Conservation (phyloP, 2,888 invertebrate genomes). For the Cryptocheilus praepositus region DNA sequence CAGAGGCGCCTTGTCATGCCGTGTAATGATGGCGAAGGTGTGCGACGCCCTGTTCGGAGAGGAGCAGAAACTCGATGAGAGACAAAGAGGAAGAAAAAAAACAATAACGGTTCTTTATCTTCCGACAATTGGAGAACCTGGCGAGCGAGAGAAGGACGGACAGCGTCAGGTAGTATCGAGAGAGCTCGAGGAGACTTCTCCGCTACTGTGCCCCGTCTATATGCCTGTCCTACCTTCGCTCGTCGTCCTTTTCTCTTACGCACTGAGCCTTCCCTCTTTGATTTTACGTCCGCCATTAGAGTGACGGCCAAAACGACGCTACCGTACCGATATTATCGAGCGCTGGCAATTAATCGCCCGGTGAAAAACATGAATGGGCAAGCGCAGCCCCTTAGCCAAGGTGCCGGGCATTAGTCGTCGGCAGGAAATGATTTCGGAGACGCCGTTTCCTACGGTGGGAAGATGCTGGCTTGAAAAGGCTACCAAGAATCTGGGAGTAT, state of each 20-base stretch:
- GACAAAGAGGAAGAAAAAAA: conserved; percentile 39
- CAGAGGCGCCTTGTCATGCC: conserved; percentile 71
- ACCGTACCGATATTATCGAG: conserved; percentile 59
- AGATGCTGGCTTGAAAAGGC: no score
- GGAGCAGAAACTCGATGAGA: conserved; percentile 47
- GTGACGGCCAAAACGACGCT: conserved; percentile 51
- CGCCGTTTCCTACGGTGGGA: conserved; percentile 27
- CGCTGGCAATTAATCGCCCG: conserved; percentile 55
- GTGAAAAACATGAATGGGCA: conserved; percentile 45
- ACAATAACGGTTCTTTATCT: conserved; percentile 57
- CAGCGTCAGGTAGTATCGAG: conserved; percentile 47
- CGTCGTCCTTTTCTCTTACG: not conserved
- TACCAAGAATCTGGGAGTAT: no score
- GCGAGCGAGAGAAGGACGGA: not conserved
- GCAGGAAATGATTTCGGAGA: conserved; percentile 34
- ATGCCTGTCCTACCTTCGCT: not conserved
- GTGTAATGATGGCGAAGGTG: conserved; percentile 69
- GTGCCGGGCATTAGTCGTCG: conserved; percentile 28
- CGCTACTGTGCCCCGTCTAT: conserved; percentile 51
- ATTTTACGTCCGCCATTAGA: conserved; percentile 56
- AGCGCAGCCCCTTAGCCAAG: conserved; percentile 13
- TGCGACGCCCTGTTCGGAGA: conserved; percentile 60
- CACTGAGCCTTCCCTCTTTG: conserved; percentile 26
- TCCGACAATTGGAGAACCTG: conserved; percentile 29
- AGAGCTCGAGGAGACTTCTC: conserved; percentile 48